These are phyloP conservation scores for Lontra canadensis DNA, from an alignment of 2,113 vertebrate species.

Conservation along the genomic window DNA sequence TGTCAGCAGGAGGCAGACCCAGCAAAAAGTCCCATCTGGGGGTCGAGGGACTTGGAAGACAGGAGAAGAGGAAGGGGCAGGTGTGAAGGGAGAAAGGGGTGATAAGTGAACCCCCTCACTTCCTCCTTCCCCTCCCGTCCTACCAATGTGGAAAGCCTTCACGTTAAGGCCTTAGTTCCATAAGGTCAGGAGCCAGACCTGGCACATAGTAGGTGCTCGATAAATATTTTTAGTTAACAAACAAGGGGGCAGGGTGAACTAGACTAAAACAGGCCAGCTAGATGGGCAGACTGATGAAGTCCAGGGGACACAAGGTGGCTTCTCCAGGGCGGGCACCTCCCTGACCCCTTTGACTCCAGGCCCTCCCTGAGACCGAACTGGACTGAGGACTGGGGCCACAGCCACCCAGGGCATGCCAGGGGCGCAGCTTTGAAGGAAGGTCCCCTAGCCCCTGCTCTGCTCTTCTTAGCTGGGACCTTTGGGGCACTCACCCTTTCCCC, in stretches of 20 bases:
- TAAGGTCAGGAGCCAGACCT: neutral
- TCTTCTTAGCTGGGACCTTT: neutral
- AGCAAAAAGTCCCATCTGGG: neutral
- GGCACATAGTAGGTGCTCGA: neutral
- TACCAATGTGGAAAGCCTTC: neutral
- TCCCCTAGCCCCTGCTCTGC: neutral
- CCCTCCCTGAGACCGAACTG: neutral
- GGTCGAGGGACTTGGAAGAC: neutral
- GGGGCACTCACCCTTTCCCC: neutral
- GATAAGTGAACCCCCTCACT: too few relatives aligned
- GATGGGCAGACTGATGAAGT: neutral
- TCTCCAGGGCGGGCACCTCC: neutral
- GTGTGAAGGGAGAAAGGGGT: neutral
- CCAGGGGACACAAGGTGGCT: neutral
- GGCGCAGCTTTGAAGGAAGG: neutral
- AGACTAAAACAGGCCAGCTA: neutral
- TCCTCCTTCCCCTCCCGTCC: neutral
- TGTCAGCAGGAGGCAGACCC: slow-evolving; percentile 48
- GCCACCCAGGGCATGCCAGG: neutral
- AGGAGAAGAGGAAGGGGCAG: neutral
- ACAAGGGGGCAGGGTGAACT: neutral
- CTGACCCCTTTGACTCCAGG: neutral
- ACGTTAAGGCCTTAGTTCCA: neutral
- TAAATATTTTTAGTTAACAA: slow-evolving; percentile 45
- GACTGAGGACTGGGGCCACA: neutral